Percentiles rank a stretch among this genome's conserved stretches.
These are phyloP conservation scores for Semicossyphus pulcher DNA, from an alignment of 2,113 vertebrate species.

Conservation along the genomic window DNA sequence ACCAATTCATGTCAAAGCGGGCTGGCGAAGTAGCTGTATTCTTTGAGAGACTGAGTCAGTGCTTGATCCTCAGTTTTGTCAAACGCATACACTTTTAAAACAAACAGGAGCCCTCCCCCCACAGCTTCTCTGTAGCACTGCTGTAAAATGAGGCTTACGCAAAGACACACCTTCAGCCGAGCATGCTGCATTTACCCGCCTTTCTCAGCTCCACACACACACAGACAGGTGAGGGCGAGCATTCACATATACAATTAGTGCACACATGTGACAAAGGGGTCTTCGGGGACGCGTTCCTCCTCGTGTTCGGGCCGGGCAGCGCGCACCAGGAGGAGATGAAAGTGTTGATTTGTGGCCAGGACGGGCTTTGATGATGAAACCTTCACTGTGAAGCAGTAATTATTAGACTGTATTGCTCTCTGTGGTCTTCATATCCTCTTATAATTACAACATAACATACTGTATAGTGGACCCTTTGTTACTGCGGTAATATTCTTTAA, in stretches of 20 bases:
- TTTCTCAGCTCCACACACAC: slow-evolving; percentile 4
- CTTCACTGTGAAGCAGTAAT: slow-evolving; percentile 76
- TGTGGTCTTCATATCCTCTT: slow-evolving; percentile 75
- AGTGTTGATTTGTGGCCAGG: slow-evolving; percentile 75
- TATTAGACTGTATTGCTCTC: slow-evolving; percentile 79
- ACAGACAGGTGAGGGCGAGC: not conserved
- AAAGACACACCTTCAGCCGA: slow-evolving; percentile 37
- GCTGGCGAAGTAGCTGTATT: slow-evolving; percentile 5
- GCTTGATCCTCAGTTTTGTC: slow-evolving; percentile 48
- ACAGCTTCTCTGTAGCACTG: slow-evolving; percentile 6
- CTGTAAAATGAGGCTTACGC: slow-evolving; percentile 47
- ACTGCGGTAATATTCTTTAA: slow-evolving; percentile 67
- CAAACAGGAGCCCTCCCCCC: slow-evolving; percentile 24
- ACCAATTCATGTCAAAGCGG: slow-evolving; percentile 40
- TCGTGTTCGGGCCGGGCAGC: slow-evolving; percentile 49
- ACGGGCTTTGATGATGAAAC: slow-evolving; percentile 84
- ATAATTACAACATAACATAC: slow-evolving; percentile 75
- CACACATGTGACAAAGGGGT: slow-evolving; percentile 51
- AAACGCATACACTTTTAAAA: slow-evolving; percentile 48
- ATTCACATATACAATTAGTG: slow-evolving; percentile 1
- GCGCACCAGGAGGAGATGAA: slow-evolving; percentile 71
- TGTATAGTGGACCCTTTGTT: slow-evolving; percentile 67
- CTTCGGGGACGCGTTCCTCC: slow-evolving; percentile 45
- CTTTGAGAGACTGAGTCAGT: slow-evolving; percentile 23
- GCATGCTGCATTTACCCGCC: slow-evolving; percentile 15